phyloP scores from a whole-genome alignment of 2,888 invertebrate species.

The Peribatodes rhomboidaria region DNA sequence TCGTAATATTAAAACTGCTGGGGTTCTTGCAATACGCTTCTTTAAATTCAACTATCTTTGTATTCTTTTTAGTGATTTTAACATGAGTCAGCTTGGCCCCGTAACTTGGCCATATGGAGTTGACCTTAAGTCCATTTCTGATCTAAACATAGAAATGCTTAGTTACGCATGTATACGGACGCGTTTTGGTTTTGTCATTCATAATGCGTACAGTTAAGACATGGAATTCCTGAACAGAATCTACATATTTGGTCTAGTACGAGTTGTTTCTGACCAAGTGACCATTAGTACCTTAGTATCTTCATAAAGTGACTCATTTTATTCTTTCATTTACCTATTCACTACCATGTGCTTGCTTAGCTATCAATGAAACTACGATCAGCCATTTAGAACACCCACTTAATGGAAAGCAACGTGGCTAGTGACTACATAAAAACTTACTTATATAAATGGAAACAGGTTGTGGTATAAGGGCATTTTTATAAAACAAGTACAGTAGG shows the following conservation, averaged over 20 bases:
- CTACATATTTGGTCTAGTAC: slow-evolving; percentile 24
- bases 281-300: neutral
- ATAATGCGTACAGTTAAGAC: slow-evolving; percentile 28
- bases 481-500: neutral
- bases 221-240: slow-evolving; percentile 29
- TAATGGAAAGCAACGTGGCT: slow-evolving; percentile 11
- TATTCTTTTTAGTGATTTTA: slow-evolving; percentile 2
- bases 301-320: neutral
- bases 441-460: neutral
- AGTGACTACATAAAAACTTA: neutral
- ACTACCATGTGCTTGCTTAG: neutral
- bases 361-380: neutral
- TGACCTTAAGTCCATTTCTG: slow-evolving; percentile 18
- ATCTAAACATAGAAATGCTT: slow-evolving; percentile 17
- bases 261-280: slow-evolving; percentile 17
- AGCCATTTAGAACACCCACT: slow-evolving; percentile 6
- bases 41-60: slow-evolving; percentile 31
- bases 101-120: slow-evolving; percentile 9
- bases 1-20: neutral
- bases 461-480: slow-evolving; percentile 20
- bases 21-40: slow-evolving; percentile 10
- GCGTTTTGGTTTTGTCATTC: slow-evolving; percentile 25
- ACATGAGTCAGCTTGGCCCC: slow-evolving; percentile 11
- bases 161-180: slow-evolving; percentile 15
- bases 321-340: neutral